Evolutionary conservation across 2,888 invertebrate genomes (phyloP), one percentile per base, ranked within the genome.

Genomic region (Drosophila atroscutellata): DNA sequence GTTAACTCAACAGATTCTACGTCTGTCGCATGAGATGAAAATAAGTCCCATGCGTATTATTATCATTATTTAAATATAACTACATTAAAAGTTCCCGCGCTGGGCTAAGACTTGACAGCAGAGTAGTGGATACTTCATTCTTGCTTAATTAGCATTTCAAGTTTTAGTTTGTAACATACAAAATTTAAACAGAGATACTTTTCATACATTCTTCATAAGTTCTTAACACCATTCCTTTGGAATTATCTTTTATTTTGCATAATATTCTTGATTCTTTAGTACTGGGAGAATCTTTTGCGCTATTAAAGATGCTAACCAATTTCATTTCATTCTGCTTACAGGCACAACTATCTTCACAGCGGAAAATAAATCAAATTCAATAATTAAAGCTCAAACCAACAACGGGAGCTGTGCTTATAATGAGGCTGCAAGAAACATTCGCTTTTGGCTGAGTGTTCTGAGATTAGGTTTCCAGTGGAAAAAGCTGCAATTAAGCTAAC

Each of bases 311-410:
- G 3, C 20, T 42, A 42, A 42, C 15, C 30, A 9, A 34, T 47
- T 59, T 56, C 5, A 15, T 13, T 30, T 49, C 26, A 37, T 49
- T 68, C 52, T 67, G 39, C 55, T 83, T 77, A 18, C 82, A 84
- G 83, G 58, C 30, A 24, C 28, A 47, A 24, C 59, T 3, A 30
- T 20, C 28, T 47, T n/a, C 51, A 6, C 37, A 54, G 55, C 28
- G 60, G 61, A 56, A 63, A 50, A 47, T 75, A 67, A 61, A 73
- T 67, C 49, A 26, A 63, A 57, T 18, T 58, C 61, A 66, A 45
- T 71, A 72, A 61, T 60, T 66, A 24, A 37, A 36, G n/a, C 26
- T 13, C 13, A 54, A 15, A 52, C 49, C 28, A 58, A 36, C 0
- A 34, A 28, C 37, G 5, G 7, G n/a, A 28, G 39, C 36, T 15